Base-by-base conservation (phyloP, 1,140 invertebrate species). In the Drosophila teissieri region DNA sequence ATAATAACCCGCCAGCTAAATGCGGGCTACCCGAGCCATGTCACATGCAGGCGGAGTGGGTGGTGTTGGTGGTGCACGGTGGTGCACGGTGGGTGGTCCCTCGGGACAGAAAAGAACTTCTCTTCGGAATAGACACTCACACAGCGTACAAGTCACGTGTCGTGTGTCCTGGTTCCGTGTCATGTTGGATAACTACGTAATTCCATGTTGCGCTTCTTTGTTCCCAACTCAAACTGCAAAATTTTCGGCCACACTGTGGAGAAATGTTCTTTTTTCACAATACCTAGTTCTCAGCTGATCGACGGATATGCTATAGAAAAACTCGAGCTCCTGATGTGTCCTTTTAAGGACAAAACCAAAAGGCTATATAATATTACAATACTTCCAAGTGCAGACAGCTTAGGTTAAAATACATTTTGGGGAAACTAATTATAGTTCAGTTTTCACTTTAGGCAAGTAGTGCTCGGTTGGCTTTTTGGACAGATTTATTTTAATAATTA, bases 1-100 rank as follows among this genome's bases (percentile, higher is more conserved):
- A 79, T 68, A 79, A 75, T 67, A 64, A 63, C 52, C 49, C 40
- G 27, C 14, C 39, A 49, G 46, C 46, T n/a, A 63, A 53, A 63
- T 62, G 56, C 40, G 57, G 57, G 37, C 45, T 40, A 36, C 24
- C 8, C 12, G 15, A 34, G 24, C 37, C 62, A 42, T 55, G 63
- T 36, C 48, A 45, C 67, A 56, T 70, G 64, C 51, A 55, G 49
- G 62, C 7, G 64, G 10, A 4, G 2, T 24, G 46, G 24, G 24
- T 15, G n/a, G 24, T 49, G n/a, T 1, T 2, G 46, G 62, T 11
- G 48, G n/a, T 15, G 8, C 3, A 36, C 19, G 14, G 4, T 19
- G 27, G 17, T 24, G 31, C 27, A 12, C 4, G 17, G 3, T 17
- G 31, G 15, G 34, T 5, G 34, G 19, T 39, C 42, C 19, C 11